These are phyloP conservation scores for Brevimyrus niger DNA, from an alignment of 2,113 vertebrate species.

Conservation along the genomic window DNA sequence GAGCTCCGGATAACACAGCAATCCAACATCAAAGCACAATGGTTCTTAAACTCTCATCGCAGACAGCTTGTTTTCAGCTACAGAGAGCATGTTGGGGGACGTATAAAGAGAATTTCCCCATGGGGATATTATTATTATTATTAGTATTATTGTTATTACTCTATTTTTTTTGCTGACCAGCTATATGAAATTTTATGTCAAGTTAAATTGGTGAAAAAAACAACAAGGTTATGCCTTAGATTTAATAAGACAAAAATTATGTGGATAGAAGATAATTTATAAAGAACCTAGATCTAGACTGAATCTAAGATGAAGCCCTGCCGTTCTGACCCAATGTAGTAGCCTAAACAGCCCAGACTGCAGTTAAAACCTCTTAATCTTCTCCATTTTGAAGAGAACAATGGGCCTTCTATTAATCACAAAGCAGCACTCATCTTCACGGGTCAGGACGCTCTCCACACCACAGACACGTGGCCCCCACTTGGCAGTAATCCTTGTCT, in stretches of 20 bases:
- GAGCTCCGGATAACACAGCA: not conserved
- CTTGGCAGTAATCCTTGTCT: conserved; percentile 51
- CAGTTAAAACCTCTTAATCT: conserved; percentile 38
- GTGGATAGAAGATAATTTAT: not conserved
- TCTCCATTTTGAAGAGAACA: conserved; percentile 45
- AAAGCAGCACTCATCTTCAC: conserved; percentile 43
- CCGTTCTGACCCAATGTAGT: not conserved
- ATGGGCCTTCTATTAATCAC: conserved; percentile 48
- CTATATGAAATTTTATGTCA: not conserved
- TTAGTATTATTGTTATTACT: not conserved
- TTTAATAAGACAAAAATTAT: not conserved
- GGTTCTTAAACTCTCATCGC: not conserved
- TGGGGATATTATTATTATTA: no score
- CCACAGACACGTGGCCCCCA: conserved; percentile 46
- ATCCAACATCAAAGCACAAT: not conserved
- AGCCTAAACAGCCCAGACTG: not conserved
- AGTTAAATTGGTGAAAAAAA: not conserved
- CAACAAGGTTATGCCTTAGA: not conserved
- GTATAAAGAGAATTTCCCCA: no score
- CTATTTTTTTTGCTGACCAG: not conserved
- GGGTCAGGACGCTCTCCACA: conserved; percentile 42
- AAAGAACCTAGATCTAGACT: not conserved
- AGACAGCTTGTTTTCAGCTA: no score
- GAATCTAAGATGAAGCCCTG: not conserved
- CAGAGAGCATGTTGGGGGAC: no score